phyloP scores from a whole-genome alignment of 1,140 invertebrate genomes.

The Idris sp. region DNA sequence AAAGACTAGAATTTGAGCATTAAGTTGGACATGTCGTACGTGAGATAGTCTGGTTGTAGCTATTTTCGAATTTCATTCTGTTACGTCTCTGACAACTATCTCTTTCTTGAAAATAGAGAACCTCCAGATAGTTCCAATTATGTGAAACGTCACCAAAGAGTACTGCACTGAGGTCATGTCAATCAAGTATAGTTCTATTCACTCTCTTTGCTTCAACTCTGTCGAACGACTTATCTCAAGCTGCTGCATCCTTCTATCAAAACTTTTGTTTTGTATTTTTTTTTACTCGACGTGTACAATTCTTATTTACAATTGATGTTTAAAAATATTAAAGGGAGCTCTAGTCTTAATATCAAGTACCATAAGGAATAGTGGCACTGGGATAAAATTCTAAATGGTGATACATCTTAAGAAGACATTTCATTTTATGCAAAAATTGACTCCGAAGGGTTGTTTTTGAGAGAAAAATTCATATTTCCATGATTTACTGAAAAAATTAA shows the following conservation, averaged over 20 bases:
- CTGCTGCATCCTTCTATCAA: constrained; percentile 52
- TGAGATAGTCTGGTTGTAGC: constrained; percentile 58
- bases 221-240: constrained; percentile 53
- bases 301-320: too few species aligned
- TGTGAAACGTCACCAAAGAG: constrained; percentile 65
- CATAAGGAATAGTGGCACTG: too few species aligned
- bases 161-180: constrained; percentile 68
- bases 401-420: too few species aligned
- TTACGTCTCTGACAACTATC: constrained; percentile 59
- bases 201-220: constrained; percentile 58
- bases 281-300: constrained; percentile 17
- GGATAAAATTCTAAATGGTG: too few species aligned
- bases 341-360: too few species aligned
- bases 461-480: too few species aligned
- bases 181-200: constrained; percentile 65
- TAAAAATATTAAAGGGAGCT: too few species aligned
- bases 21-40: constrained; percentile 62
- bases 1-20: constrained; percentile 55
- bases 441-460: too few species aligned
- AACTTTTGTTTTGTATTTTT: constrained; percentile 27
- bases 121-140: constrained; percentile 69
- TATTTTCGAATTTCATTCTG: constrained; percentile 63
- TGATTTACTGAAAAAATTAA: too few species aligned
- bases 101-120: constrained; percentile 63
- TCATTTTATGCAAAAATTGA: too few species aligned